Base-by-base conservation (phyloP, 2,113 vertebrate genomes). In the Smithornis capensis region DNA sequence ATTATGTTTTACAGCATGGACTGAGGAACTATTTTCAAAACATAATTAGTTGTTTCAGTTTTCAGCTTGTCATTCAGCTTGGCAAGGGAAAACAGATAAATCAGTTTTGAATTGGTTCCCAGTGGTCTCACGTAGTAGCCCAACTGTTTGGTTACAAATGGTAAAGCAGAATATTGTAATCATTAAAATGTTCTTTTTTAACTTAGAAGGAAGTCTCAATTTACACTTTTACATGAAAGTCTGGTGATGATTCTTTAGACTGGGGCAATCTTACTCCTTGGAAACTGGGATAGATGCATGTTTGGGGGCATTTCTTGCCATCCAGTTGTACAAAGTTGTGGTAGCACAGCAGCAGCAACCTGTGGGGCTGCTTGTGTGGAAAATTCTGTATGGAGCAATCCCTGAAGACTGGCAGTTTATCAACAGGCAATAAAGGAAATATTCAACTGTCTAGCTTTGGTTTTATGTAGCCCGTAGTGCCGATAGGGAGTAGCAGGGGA, bases 81-180 rank as follows among this genome's bases (percentile, higher is more conserved):
- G 88, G 83, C 29, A 45, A 90, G 40, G 37, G n/a, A 75, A 91
- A 75, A 7, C 49, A 60, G 64, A 87, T n/a, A 89, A 93, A 94
- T 91, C 60, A 28, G 12, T 71, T 91, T 75, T 89, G 92, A 40
- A n/a, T 57, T 91, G 49, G 38, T 89, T 94, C 64, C 65, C 73
- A 60, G 80, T 74, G 69, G 83, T 81, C 44, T 89, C 83, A 42
- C 23, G 29, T 28, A 75, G 60, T 24, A 78, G 76, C 15, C 56
- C 84, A 95, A 91, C 83, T 95, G 83, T 94, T 94, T 85, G 68
- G 64, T 87, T 83, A 86, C 78, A 91, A 95, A 92, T 84, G 83
- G 91, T 89, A 52, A 63, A 89, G 15, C 64, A 64, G 52, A 75
- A 59, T 78, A 74, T 29, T 71, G 12, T 56, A 59, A 68, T 75